Evolutionary conservation across 2,888 invertebrate genomes (phyloP).

Genomic region (Scrobipalpa costella): DNA sequence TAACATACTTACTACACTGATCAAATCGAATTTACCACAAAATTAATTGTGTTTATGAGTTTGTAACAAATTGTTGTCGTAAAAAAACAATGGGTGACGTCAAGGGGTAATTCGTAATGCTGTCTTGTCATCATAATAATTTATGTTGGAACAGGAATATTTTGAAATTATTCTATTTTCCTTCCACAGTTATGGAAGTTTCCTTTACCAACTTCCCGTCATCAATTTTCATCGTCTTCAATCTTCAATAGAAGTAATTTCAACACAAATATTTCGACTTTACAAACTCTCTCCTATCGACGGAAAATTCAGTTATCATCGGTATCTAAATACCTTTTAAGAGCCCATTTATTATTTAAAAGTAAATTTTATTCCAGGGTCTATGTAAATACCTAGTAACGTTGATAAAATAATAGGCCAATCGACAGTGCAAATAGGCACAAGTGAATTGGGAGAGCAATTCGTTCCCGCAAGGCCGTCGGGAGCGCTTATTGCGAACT

Average conservation of each 20-base stretch:
- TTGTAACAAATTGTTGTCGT: not conserved
- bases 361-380: not conserved
- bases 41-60: not conserved
- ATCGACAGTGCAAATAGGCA: constrained; percentile 5
- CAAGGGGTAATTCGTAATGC: not conserved
- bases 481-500: constrained; percentile 11
- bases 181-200: not conserved
- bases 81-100: not conserved
- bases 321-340: no score
- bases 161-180: not conserved
- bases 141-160: not conserved
- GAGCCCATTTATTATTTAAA: no score
- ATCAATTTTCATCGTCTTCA: not conserved
- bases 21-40: constrained; percentile 4
- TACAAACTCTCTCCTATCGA: not conserved
- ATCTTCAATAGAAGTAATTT: not conserved
- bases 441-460: constrained; percentile 7
- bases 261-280: not conserved
- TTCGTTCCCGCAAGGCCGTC: constrained; percentile 23
- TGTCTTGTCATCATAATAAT: not conserved
- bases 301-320: not conserved
- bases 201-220: not conserved
- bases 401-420: not conserved
- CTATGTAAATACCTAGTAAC: not conserved
- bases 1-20: not conserved